Base-by-base conservation (phyloP, 2,797 vertebrate species). In the Arnoldichthys spilopterus region DNA sequence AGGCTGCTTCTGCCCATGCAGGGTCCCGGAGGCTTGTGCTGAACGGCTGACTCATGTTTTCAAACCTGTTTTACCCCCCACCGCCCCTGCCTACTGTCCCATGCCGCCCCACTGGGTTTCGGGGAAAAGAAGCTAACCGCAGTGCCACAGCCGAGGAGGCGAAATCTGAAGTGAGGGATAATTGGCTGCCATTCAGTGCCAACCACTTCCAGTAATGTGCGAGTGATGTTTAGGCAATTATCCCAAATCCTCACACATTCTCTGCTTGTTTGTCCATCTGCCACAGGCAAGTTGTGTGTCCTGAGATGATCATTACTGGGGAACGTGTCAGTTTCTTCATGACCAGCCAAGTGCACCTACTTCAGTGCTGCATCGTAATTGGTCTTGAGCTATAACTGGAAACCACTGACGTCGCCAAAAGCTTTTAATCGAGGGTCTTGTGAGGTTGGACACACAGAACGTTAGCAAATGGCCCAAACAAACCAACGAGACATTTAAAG, bases 1-100 rank as follows among this genome's bases (percentile, higher is more conserved):
- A 18, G 28, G 68, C 32, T 22, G 59, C 12, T 20, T 15, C 12
- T 45, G 28, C 7, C 28, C 30, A 56, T 11, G 22, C n/a, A 15
- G 49, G 22, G 28, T 54, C 16, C 49, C 32, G 22, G 18, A 32
- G n/a, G 32, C 9, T 22, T 12, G 26, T 22, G 30, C 68, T 22
- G 11, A 56, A 26, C 51, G 24, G 69, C 53, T 56, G 30, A 70
- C 45, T 62, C 28, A 24, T 69, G 68, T 54, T 53, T 51, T 53
- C 18, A 70, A 70, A 53, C 28, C 12, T 69, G 22, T 69, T 20
- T 69, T 16, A 69, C 26, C 68, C 26, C 68, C 68, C 28, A 34
- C 71, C 24, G 54, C 13, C 37, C 16, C 37, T 28, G 56, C 24
- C 37, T 58, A 43, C 71, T 61, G 71, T 73, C 56, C 54, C 70